Conservation (phyloP, 2,888 invertebrate species). For the Anticlea derivata region DNA sequence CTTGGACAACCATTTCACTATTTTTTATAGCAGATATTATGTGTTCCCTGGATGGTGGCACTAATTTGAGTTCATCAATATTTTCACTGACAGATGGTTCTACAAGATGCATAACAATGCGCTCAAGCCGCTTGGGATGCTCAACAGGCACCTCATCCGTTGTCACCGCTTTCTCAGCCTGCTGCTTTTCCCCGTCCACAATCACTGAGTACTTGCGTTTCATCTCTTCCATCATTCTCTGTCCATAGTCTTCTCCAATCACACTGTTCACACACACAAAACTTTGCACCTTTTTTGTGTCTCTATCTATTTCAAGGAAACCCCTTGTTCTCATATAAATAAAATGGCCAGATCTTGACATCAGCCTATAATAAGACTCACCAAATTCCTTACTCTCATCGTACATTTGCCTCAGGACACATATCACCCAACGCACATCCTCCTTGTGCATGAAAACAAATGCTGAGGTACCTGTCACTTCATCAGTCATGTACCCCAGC, state of each 20-base stretch:
- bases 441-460: conserved; percentile 96
- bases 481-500: conserved; percentile 94
- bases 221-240: conserved; percentile 89
- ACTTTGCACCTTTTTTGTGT: conserved; percentile 90
- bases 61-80: conserved; percentile 66
- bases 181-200: conserved; percentile 78
- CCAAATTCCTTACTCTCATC: conserved; percentile 92
- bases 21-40: conserved; percentile 76
- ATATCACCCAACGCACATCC: conserved; percentile 94
- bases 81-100: conserved; percentile 65
- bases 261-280: conserved; percentile 94
- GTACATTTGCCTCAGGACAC: conserved; percentile 95
- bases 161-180: conserved; percentile 44
- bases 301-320: conserved; percentile 91
- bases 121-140: conserved; percentile 88
- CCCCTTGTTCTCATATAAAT: conserved; percentile 94
- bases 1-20: conserved; percentile 75
- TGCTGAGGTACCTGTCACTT: conserved; percentile 94
- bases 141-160: conserved; percentile 83
- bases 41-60: conserved; percentile 75
- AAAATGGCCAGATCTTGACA: conserved; percentile 92
- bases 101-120: conserved; percentile 87
- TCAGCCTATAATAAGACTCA: conserved; percentile 92
- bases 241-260: conserved; percentile 90
- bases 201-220: conserved; percentile 90